Conservation (phyloP, 2,888 invertebrate species). For the Sarcophaga carnaria region DNA sequence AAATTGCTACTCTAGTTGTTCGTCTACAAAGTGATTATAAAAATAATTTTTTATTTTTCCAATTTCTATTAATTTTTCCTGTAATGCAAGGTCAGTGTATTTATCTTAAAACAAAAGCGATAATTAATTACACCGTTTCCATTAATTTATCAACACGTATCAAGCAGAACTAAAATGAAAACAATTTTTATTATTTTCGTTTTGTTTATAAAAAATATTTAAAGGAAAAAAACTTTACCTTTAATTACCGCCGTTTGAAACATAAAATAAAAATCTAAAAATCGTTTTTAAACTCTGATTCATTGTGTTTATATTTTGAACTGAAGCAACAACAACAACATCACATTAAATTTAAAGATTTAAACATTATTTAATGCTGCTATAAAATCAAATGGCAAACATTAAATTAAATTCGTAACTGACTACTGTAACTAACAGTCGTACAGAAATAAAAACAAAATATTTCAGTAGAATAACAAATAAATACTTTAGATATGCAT, state of each 20-base stretch:
- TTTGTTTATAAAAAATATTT: background rate
- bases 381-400: constrained; percentile 57
- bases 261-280: background rate
- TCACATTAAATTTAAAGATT: constrained; percentile 32
- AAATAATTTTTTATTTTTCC: too few species aligned
- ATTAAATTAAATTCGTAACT: constrained; percentile 60
- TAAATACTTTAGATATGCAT: constrained; percentile 23
- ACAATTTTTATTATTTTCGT: background rate
- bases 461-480: constrained; percentile 14
- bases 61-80: too few species aligned
- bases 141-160: background rate
- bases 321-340: background rate
- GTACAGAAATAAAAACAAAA: constrained; percentile 34
- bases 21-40: too few species aligned
- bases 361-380: constrained; percentile 49
- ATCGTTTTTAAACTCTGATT: too few species aligned
- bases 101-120: background rate
- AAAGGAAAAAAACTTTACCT: background rate
- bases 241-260: background rate
- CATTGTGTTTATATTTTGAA: too few species aligned
- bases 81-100: background rate
- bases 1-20: too few species aligned
- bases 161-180: background rate
- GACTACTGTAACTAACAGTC: constrained; percentile 53
- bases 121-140: background rate